Evolutionary conservation across 2,888 invertebrate genomes (phyloP), one percentile per base, ranked within the genome.

Genomic region (Coecobrya sp.): DNA sequence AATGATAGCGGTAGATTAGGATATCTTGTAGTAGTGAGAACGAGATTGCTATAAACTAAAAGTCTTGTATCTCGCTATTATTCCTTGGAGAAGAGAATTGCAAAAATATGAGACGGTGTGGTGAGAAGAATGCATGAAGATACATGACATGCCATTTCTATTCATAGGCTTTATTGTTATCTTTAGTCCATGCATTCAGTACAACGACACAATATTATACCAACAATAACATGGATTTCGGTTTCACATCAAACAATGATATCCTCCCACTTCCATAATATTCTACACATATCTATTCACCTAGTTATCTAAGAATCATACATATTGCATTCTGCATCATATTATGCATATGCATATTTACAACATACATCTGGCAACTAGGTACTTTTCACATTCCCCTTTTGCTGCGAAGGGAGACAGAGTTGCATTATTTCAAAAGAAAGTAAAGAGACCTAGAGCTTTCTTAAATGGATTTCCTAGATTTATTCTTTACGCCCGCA

Each of bases 91-190:
- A 4, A 45, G 25, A 76, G 16, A 45, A 19, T 49, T 10, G 49
- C 30, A 76, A 22, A 76, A 76, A 25, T 45, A 76, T 25, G 76
- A 76, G 49, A 49, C 49, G 27, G 22, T 49, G 76, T 76, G 49
- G 22, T 49, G 76, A 49, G 49, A 76, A 49, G 22, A 76, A 49
- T 7, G 7, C 36, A 70, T 36, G 30, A 70, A 36, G 30, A 70
- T 30, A 73, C 36, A 73, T 8, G 70, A 73, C 42, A 36, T 42
- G 70, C 42, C 70, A 73, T 36, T 73, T 73, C 3, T 42, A 42
- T 42, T 73, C 42, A 73, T 73, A 19, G 19, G 70, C 8, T 73
- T 73, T 42, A 73, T 73, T 73, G 70, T 73, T 73, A 73, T 42
- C 25, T 16, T n/a, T 73, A 1, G 42, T 7, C 16, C 70, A 73